These are phyloP conservation scores for Mus musculus DNA, from an alignment of 2,113 vertebrate genomes.

Conservation along the genomic window GRCm39 chr16:12776001-12776500, in stretches of 20 bases:
- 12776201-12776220: too few species aligned
- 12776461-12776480: not conserved
- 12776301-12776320: not conserved
- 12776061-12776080: conserved; percentile 79
- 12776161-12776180: conserved; percentile 76
- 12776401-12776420: not conserved
- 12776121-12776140: conserved; percentile 50
- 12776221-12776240: not conserved
- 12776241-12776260: not conserved
- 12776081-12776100: conserved; percentile 50
- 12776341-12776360: not conserved
- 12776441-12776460: not conserved
- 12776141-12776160: conserved; percentile 73
- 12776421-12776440: not conserved
- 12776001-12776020: conserved; percentile 73
- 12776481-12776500: conserved; percentile 33
- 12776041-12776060: conserved; percentile 61
- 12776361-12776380: not conserved
- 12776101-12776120: conserved; percentile 57
- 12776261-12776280: not conserved
- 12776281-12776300: not conserved
- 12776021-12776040: conserved; percentile 82
- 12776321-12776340: not conserved
- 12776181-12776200: not conserved
- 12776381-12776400: not conserved